Evolutionary conservation across 2,888 invertebrate species (phyloP), one percentile per base, ranked within the genome.

Genomic region (Rhamphomyia laevipes): DNA sequence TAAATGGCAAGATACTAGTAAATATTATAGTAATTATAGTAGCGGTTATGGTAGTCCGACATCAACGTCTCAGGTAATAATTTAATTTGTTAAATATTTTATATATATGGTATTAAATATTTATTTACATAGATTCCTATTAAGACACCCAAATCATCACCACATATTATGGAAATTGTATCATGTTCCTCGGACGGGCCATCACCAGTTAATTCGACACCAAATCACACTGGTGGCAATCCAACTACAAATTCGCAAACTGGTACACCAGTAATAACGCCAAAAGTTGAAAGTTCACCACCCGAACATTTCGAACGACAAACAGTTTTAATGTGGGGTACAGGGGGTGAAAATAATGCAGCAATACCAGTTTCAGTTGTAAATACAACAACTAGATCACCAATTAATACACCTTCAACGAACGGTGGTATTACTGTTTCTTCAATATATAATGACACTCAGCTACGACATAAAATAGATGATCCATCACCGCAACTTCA

Each of bases 241-340:
- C n/a, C 49, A 23, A 47, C 47, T 31, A 37, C 45, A n/a, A 42
- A 21, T 42, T 23, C 42, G n/a, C 10, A 44, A 30, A 41, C 23
- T n/a, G 23, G 57, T 4, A 46, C 50, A 6, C 50, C 47, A 31
- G 9, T 38, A 45, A 46, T 48, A 4, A 67, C 68, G 15, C 69
- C 71, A 17, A 71, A 71, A 55, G 61, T 70, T 13, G 71, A 71
- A 55, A 58, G 64, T 7, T 57, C 61, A 2, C 52, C 64, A 6
- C 65, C 67, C 18, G 68, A 69, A 56, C 68, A 64, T 6, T 69
- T 71, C 52, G 74, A 76, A 58, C 74, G 93, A 42, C 92, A 93
- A 70, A 93, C 92, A 12, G 93, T 92, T 47, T 77, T 93, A 41
- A 92, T 93, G 92, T 93, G 92, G 92, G 92, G 91, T 18, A 75